Base-by-base conservation (phyloP, 2,888 invertebrate genomes). In the Ichneumoninae sp. region DNA sequence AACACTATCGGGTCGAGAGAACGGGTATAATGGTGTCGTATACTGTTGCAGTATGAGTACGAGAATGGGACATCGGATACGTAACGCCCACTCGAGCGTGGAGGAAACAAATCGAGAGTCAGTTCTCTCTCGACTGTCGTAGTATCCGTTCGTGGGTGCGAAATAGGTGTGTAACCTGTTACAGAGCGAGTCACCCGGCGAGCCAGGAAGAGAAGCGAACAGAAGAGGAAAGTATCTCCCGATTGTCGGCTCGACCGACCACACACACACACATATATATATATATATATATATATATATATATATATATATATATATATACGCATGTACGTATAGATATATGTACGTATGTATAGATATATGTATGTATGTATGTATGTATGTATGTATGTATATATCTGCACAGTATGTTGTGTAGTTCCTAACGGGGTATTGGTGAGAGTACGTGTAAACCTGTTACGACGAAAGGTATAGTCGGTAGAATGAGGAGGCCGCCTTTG, bases 161-260 rank as follows among this genome's bases (percentile, higher is more conserved):
- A 88, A 83, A 86, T 84, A 83, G 83, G 71, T 87, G 86, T 85
- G 87, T 89, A 89, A 90, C 90, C 90, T 89, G 88, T 89, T 89
- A 85, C 86, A 87, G 87, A 88, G 83, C 79, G 83, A 86, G 81
- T n/a, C 54, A 50, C 69, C 71, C 57, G 73, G 77, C 65, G 68
- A 81, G 78, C 65, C 54, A 60, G 76, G 60, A 63, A 50, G 70
- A 66, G 47, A 26, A 54, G 16, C 16, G 47, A 47, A 75, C 52
- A 66, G 52, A 66, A 65, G 52, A 76, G 66, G n/a, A 76, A 66
- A 76, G 50, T 63, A 63, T 65, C 16, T 47, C 19, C 30, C 3
- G 44, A 3, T 50, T 16, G 74, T 74, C 50, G 74, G 33, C n/a
- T 30, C 10, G 33, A n/a, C 19, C 7, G 66, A 26, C n/a, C n/a